Evolutionary conservation across 2,797 vertebrate genomes (phyloP).

Genomic region (Crenichthys baileyi): DNA sequence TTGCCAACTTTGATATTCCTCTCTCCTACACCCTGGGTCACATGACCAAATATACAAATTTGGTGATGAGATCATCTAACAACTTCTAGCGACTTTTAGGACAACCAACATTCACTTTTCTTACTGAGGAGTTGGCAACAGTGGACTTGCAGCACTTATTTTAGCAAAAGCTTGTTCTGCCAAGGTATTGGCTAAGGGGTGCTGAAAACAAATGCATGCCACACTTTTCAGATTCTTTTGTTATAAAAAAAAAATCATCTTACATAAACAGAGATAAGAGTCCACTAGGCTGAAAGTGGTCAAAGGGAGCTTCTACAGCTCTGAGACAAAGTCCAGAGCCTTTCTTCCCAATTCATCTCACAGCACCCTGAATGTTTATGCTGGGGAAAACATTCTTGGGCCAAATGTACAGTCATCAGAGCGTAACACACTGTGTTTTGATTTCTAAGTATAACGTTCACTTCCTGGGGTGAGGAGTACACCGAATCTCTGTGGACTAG

Average conservation of each 20-base stretch:
- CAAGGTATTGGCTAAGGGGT: too few species aligned
- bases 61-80: neutral
- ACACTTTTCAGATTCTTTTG: constrained; percentile 1
- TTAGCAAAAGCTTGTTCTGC: too few species aligned
- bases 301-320: constrained; percentile 54
- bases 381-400: constrained; percentile 60
- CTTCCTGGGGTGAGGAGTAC: constrained; percentile 61
- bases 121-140: too few species aligned
- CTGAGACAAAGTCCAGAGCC: constrained; percentile 72
- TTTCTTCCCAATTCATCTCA: constrained; percentile 41
- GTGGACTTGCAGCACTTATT: too few species aligned
- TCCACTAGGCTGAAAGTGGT: constrained; percentile 54
- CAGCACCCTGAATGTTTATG: constrained; percentile 61
- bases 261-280: constrained; percentile 59
- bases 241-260: neutral
- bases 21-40: neutral
- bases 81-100: neutral
- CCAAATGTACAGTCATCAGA: constrained; percentile 55
- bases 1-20: neutral
- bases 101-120: neutral
- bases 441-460: constrained; percentile 62
- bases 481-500: constrained; percentile 43
- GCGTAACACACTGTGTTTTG: constrained; percentile 48
- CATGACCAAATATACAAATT: neutral
- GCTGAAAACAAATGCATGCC: neutral